These are phyloP conservation scores for Linhomoeus sp. DNA, from an alignment of 2,888 invertebrate species.

Conservation along the genomic window DNA sequence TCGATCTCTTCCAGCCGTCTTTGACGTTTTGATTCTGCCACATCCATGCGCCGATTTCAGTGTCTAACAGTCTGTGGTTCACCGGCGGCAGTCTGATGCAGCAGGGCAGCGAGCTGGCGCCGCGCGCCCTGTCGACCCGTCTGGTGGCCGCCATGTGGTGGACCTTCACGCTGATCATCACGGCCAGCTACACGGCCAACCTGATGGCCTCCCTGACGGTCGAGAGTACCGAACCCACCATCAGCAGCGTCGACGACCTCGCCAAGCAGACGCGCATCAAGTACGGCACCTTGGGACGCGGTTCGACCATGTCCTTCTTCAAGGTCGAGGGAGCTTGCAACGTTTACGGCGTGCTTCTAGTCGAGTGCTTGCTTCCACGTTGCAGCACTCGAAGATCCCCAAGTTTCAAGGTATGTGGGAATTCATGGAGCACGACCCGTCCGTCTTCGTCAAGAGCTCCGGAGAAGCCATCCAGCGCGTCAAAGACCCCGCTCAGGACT, in stretches of 20 bases:
- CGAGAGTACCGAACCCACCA: slow-evolving; percentile 74
- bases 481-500: slow-evolving; percentile 27
- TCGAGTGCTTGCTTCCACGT: too few relatives aligned
- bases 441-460: slow-evolving; percentile 49
- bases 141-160: slow-evolving; percentile 15
- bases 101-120: slow-evolving; percentile 31
- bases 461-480: slow-evolving; percentile 45
- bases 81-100: slow-evolving; percentile 35
- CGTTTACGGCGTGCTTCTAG: background rate
- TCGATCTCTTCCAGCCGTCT: too few relatives aligned
- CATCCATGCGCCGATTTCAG: slow-evolving; percentile 37
- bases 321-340: slow-evolving; percentile 41
- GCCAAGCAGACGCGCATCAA: slow-evolving; percentile 90
- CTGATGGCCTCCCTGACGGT: slow-evolving; percentile 80
- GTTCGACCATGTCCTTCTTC: slow-evolving; percentile 83
- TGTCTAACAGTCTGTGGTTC: slow-evolving; percentile 60
- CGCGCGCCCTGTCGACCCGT: slow-evolving; percentile 17
- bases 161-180: slow-evolving; percentile 40
- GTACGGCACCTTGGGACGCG: slow-evolving; percentile 76
- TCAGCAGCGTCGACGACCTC: slow-evolving; percentile 81
- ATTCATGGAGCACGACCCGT: slow-evolving; percentile 67
- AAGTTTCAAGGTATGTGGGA: slow-evolving; percentile 90
- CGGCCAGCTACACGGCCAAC: slow-evolving; percentile 86
- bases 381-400: slow-evolving; percentile 58
- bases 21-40: too few relatives aligned